Percentiles rank a stretch among this genome's conserved stretches.
These are phyloP conservation scores for Reticulitermes lucifugus DNA, from an alignment of 2,888 invertebrate species.

Conservation along the genomic window DNA sequence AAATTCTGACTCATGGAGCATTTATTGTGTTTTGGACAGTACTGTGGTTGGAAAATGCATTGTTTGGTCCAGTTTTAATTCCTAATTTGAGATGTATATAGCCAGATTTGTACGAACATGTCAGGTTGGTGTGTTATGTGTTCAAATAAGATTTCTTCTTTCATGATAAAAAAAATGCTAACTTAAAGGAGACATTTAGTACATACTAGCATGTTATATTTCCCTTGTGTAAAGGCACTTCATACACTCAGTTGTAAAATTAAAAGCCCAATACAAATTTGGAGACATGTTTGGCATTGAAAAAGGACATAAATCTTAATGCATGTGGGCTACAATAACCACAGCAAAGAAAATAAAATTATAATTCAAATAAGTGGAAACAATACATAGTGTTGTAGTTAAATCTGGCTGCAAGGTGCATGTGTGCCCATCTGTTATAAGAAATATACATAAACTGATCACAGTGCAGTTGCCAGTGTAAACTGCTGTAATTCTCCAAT, in stretches of 20 bases:
- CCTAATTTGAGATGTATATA: background rate
- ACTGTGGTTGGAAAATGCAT: constrained; percentile 4
- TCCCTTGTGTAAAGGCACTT: constrained; percentile 45
- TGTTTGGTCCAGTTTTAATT: background rate
- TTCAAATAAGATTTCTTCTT: constrained; percentile 39
- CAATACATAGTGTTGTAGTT: background rate
- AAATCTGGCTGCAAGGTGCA: background rate
- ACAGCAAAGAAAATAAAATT: background rate
- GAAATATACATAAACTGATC: background rate
- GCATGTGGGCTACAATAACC: background rate
- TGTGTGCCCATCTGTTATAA: background rate
- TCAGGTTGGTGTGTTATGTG: constrained; percentile 49
- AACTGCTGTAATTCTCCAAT: background rate
- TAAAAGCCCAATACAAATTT: background rate
- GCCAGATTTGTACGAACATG: constrained; percentile 46
- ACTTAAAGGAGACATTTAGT: constrained; percentile 38
- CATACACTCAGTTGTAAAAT: background rate
- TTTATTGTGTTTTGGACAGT: background rate
- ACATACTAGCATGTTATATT: constrained; percentile 45
- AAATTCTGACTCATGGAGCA: background rate
- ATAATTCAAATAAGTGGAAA: background rate
- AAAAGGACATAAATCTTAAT: background rate
- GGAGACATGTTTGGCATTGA: background rate
- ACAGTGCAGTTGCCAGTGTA: background rate
- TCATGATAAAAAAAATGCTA: background rate